Base-by-base conservation (phyloP, 2,888 invertebrate species). In the Dinocampus coccinellae region DNA sequence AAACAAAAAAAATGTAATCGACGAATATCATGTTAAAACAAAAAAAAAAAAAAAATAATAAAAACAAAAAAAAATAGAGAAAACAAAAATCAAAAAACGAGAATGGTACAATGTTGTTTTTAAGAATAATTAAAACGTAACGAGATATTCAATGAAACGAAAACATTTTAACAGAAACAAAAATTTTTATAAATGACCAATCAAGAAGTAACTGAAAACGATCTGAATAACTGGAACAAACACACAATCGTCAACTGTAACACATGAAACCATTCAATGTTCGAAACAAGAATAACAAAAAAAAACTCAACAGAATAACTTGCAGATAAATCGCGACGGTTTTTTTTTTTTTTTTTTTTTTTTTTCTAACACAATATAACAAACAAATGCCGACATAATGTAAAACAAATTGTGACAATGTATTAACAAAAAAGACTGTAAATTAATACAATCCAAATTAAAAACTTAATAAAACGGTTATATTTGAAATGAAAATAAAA, bases 381-480 rank as follows among this genome's bases (percentile, higher is more conserved):
- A 65, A 39, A 10, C 33, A 11, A 69, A 71, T 36, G 65, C 39
- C 62, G 20, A 62, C 22, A 36, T 63, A 24, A 69, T 52, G 22
- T n/a, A 20, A 70, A 70, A 73, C 67, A 33, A 65, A 65, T 60
- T 61, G 52, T 36, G 73, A 69, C 61, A 68, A 39, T 55, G 63
- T 69, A 64, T 73, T 60, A 73, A 73, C 64, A 66, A 69, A 64
- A 58, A 69, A n/a, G 55, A 61, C 42, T 70, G 65, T 26, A n/a
- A 34, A 62, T 63, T n/a, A 42, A 57, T 66, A 52, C 22, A 74
- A 63, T 16, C 33, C 3, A 58, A 70, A 47, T 47, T n/a, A 33
- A 22, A 70, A 75, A 74, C 71, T 66, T 61, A 70, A 73, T 69
- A 42, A 34, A 67, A 65, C 22, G 20, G 22, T 34, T 61, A 39